Conservation (phyloP, 1,140 invertebrate species). For the Diabrotica undecimpunctata region DNA sequence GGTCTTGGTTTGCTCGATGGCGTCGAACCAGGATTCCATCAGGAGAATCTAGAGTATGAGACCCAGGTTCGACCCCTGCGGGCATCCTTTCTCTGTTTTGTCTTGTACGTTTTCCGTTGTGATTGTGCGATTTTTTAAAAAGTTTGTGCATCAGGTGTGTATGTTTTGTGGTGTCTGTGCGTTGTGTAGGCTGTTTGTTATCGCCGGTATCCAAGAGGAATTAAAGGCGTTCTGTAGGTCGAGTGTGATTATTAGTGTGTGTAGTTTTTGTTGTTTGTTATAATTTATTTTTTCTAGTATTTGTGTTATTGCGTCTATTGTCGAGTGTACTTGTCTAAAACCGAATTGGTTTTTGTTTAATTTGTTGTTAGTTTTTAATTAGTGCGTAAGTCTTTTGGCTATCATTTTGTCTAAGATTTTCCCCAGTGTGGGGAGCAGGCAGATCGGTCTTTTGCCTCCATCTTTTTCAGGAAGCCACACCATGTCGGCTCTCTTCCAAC, state of each 20-base stretch:
- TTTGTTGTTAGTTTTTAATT: not conserved
- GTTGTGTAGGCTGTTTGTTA: not conserved
- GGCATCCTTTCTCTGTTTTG: constrained; percentile 28
- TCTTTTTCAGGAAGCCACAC: constrained; percentile 4
- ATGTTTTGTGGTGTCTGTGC: not conserved
- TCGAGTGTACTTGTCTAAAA: not conserved
- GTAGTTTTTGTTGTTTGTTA: constrained; percentile 6
- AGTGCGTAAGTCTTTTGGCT: not conserved
- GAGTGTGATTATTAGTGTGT: constrained; percentile 16
- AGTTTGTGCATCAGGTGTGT: constrained; percentile 1
- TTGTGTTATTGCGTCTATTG: not conserved
- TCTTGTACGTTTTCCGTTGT: constrained; percentile 16
- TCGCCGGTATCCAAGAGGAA: constrained; percentile 4
- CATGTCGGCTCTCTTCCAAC: not conserved
- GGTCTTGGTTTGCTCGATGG: constrained; percentile 16
- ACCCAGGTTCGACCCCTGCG: constrained; percentile 30
- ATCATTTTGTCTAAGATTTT: not conserved
- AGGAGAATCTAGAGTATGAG: constrained; percentile 25
- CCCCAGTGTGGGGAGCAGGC: not conserved
- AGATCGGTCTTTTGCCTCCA: not conserved
- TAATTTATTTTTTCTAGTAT: not conserved
- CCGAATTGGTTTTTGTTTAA: not conserved
- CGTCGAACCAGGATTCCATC: constrained; percentile 26
- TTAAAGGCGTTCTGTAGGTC: constrained; percentile 27
- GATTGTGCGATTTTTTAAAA: constrained; percentile 15